These are phyloP conservation scores for Dasyprocta punctata DNA, from an alignment of 2,113 vertebrate genomes.

Conservation along the genomic window DNA sequence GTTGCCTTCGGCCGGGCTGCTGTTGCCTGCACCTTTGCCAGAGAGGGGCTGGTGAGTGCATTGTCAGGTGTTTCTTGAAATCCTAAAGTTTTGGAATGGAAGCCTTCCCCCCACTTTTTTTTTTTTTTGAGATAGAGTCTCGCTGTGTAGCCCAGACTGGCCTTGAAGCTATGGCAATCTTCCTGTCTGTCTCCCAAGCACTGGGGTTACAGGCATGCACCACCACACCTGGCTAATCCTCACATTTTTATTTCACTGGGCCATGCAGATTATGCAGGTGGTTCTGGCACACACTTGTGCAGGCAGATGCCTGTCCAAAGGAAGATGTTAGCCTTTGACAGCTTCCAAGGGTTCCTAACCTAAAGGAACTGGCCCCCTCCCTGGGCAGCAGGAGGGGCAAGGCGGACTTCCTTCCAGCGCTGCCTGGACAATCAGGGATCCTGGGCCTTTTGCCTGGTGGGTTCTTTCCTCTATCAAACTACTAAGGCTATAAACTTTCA, in stretches of 20 bases:
- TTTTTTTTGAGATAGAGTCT: neutral
- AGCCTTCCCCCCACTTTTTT: no score
- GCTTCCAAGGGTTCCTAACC: neutral
- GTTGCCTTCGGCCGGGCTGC: conserved; percentile 93
- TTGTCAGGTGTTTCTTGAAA: neutral
- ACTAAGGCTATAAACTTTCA: neutral
- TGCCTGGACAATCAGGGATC: neutral
- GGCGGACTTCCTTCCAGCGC: neutral
- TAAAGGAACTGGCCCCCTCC: neutral
- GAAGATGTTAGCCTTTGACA: fast-evolving
- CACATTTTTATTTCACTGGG: neutral
- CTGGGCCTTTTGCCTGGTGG: neutral
- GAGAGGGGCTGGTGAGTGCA: conserved; percentile 74
- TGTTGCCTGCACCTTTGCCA: conserved; percentile 92
- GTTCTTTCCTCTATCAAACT: neutral
- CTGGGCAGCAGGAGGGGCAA: no score
- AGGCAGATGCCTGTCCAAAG: no score
- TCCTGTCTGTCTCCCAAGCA: neutral
- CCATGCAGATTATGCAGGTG: neutral
- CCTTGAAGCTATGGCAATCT: neutral
- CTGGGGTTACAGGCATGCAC: neutral
- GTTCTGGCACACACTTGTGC: neutral
- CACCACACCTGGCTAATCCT: neutral
- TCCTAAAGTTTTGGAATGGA: neutral
- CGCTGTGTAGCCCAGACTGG: neutral